phyloP scores from a whole-genome alignment of 2,113 vertebrate genomes.

The Cygnus atratus region DNA sequence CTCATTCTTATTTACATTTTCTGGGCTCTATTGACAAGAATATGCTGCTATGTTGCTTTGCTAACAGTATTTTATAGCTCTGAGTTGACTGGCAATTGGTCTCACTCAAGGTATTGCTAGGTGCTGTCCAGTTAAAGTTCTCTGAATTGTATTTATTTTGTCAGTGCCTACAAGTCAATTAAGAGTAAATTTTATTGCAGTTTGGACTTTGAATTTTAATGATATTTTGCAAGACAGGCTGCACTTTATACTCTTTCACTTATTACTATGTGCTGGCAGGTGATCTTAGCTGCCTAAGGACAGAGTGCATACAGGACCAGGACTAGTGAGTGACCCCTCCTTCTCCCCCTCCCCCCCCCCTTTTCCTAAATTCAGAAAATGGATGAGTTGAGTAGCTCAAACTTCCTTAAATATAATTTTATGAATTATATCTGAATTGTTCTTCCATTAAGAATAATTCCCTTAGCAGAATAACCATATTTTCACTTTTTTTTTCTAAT shows the following conservation, averaged over 20 bases:
- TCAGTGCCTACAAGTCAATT: neutral
- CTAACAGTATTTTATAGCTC: neutral
- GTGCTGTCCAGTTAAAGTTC: neutral
- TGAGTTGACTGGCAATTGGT: neutral
- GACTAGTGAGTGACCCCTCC: neutral
- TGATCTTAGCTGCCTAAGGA: neutral
- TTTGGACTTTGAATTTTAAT: constrained; percentile 22
- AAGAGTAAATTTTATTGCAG: neutral
- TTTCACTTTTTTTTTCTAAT: neutral
- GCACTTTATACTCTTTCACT: neutral
- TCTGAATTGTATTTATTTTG: neutral
- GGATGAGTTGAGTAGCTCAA: neutral
- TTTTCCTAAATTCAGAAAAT: neutral
- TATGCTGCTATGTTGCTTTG: neutral
- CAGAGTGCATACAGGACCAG: neutral
- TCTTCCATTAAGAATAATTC: neutral
- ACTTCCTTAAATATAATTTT: neutral
- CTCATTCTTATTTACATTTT: neutral
- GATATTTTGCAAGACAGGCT: neutral
- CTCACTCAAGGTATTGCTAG: neutral
- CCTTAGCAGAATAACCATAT: neutral
- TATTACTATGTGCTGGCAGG: neutral
- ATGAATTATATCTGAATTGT: neutral
- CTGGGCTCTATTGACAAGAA: neutral
- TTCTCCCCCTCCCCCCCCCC: no score